Base-by-base conservation (phyloP, 2,888 invertebrate genomes). In the Slavum lentiscoides region DNA sequence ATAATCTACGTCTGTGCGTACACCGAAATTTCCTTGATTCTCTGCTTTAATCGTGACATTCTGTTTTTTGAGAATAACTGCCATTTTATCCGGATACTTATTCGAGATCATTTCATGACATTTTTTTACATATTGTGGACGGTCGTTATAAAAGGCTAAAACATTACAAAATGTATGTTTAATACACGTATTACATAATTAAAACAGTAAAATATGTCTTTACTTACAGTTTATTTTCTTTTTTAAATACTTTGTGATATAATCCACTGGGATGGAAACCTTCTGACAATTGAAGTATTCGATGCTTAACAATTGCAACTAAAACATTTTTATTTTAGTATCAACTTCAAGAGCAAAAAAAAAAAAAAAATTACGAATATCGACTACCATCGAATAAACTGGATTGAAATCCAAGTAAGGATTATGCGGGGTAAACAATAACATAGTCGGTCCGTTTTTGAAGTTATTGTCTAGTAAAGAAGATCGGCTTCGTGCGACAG, bases 401-500 rank as follows among this genome's bases (percentile, higher is more conserved):
- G 82, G 82, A 23, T 74, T 75, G 21, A 82, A 70, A 39, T 76
- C 37, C 23, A 83, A 77, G 58, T 94, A 94, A 90, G 94, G 87
- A 86, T 93, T 92, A 82, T 91, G 88, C 11, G 94, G 93, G 1
- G 94, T 93, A 85, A 95, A 94, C 80, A 95, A 86, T 83, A 95
- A 88, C 61, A 95, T 86, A 66, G 92, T 90, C 3, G 95, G 82
- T 74, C 82, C 82, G 62, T 69, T 68, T 68, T 82, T 74, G 53
- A 82, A 70, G 62, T 66, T 82, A 61, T 76, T 75, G 17, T 77
- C 70, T 21, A 83, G 43, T 55, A 77, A 37, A 72, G 74, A 30
- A 61, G 80, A 68, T 72, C 74, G 74, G 15, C 21, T 43, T 17
- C 77, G 72, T 1, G 76, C 82, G 70, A 81, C 67, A 21, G 81